Evolutionary conservation across 2,888 invertebrate species (phyloP).

Genomic region (Elaeidobius kamerunicus): DNA sequence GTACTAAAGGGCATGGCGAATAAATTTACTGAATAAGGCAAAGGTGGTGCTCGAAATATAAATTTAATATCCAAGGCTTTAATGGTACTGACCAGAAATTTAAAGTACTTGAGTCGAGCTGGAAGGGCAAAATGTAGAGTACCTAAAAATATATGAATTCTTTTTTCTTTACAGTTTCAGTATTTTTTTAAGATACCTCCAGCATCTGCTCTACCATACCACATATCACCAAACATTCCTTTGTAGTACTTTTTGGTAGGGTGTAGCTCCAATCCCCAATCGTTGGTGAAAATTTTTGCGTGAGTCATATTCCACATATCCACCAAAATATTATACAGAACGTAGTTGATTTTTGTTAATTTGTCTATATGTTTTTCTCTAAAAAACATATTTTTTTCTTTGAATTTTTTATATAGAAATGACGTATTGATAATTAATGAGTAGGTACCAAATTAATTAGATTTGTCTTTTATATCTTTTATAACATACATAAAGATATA

Average conservation of each 20-base stretch:
- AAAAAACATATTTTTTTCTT: too few relatives aligned
- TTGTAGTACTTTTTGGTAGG: conserved; percentile 51
- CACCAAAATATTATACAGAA: conserved; percentile 16
- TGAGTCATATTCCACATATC: conserved; percentile 29
- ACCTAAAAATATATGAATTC: conserved; percentile 39
- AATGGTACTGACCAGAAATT: conserved; percentile 57
- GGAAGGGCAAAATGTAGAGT: conserved; percentile 45
- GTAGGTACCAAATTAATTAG: too few relatives aligned
- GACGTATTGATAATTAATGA: too few relatives aligned
- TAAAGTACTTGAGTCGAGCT: conserved; percentile 46
- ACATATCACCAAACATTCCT: conserved; percentile 59
- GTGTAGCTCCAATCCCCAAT: conserved; percentile 23
- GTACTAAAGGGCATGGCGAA: conserved; percentile 39
- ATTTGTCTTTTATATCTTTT: too few relatives aligned
- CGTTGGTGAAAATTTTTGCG: conserved; percentile 8
- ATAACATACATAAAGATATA: too few relatives aligned
- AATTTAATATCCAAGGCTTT: conserved; percentile 53
- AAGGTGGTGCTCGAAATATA: conserved; percentile 62
- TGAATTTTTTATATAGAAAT: too few relatives aligned
- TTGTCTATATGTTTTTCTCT: conserved; percentile 36
- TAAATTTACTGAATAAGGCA: conserved; percentile 62
- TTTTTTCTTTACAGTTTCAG: not conserved
- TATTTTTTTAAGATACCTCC: conserved; percentile 55
- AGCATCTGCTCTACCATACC: conserved; percentile 55
- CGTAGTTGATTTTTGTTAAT: conserved; percentile 55